Evolutionary conservation across 2,113 vertebrate species (phyloP).

Genomic region (Marcusenius ussheri): DNA sequence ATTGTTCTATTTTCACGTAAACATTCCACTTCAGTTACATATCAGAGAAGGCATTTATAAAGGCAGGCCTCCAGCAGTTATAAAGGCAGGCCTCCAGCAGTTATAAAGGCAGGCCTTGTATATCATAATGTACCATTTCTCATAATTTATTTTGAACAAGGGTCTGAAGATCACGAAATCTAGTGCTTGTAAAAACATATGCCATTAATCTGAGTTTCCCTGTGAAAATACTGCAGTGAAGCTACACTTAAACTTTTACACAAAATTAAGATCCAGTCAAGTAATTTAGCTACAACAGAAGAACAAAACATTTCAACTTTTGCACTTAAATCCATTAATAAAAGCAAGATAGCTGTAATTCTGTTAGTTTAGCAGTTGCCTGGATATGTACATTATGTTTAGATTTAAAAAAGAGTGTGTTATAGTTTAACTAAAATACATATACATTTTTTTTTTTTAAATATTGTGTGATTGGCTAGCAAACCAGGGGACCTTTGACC

Average conservation of each 20-base stretch:
- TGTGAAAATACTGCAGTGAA: background rate
- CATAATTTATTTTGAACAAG: background rate
- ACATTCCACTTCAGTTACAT: background rate
- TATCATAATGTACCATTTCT: background rate
- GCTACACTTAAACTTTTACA: background rate
- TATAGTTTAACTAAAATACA: background rate
- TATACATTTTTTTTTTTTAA: background rate
- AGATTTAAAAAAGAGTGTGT: background rate
- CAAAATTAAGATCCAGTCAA: background rate
- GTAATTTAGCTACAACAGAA: background rate
- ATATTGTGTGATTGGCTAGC: background rate
- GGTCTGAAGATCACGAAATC: background rate
- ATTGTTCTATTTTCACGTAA: background rate
- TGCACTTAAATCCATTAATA: background rate
- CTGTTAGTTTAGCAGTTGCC: background rate
- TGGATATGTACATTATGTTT: background rate
- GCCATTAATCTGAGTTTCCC: background rate
- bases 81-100: background rate
- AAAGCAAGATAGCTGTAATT: background rate
- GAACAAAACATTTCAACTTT: background rate
- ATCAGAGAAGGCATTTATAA: background rate
- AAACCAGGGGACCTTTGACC: background rate
- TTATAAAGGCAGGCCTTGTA: background rate
- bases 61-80: background rate
- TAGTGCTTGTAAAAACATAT: background rate